A percentile compares a stretch with the other conserved stretches of the same genome.
These are phyloP conservation scores for Drosophila obscura DNA, from an alignment of 1,140 invertebrate species.

Conservation along the genomic window DNA sequence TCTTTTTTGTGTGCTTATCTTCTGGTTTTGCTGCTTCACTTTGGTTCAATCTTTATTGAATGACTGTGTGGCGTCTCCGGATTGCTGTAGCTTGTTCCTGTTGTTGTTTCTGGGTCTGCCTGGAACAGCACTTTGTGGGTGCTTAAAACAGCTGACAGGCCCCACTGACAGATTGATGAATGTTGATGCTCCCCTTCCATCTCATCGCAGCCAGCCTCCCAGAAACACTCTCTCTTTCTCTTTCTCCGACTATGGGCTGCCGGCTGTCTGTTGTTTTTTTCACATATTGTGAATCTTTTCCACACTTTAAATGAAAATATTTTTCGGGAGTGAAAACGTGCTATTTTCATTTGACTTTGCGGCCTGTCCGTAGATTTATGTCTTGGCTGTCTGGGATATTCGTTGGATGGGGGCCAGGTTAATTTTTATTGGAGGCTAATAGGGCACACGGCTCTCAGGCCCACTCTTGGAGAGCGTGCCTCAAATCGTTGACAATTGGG, in stretches of 20 bases:
- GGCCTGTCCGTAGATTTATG: constrained; percentile 66
- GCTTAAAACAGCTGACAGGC: constrained; percentile 81
- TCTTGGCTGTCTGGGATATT: constrained; percentile 31
- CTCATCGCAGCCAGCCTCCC: constrained; percentile 3
- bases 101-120: constrained; percentile 41
- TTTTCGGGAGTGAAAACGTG: constrained; percentile 48
- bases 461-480: constrained; percentile 24
- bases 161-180: constrained; percentile 82
- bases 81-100: constrained; percentile 24
- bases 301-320: constrained; percentile 79
- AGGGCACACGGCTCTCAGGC: constrained; percentile 30
- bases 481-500: constrained; percentile 66
- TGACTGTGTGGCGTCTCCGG: constrained; percentile 37
- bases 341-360: constrained; percentile 69
- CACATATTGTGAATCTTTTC: constrained; percentile 49
- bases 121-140: constrained; percentile 74
- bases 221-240: constrained; percentile 8
- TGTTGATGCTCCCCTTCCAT: constrained; percentile 61
- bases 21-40: constrained; percentile 24
- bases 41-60: constrained; percentile 73
- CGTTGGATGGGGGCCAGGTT: constrained; percentile 36
- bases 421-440: constrained; percentile 62
- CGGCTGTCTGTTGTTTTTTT: constrained; percentile 13
- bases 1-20: constrained; percentile 6
- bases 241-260: constrained; percentile 7